phyloP scores from a whole-genome alignment of 2,888 invertebrate species.

The Zygogramma bicolorata region DNA sequence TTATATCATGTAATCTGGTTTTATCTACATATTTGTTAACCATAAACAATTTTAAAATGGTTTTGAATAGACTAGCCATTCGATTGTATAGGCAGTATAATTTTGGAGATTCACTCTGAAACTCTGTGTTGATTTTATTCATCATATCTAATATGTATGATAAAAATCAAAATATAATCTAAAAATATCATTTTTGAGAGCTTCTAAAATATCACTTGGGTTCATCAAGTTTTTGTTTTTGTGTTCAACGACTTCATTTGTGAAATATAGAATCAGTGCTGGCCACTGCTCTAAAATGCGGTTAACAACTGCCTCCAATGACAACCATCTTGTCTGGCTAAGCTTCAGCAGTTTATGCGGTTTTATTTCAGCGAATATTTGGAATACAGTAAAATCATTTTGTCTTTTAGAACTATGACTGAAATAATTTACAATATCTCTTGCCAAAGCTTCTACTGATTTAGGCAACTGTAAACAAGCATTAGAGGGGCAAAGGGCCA shows the following conservation, averaged over 20 bases:
- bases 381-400: constrained; percentile 50
- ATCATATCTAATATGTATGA: constrained; percentile 36
- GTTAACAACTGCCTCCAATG: constrained; percentile 33
- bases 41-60: constrained; percentile 29
- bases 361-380: constrained; percentile 49
- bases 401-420: constrained; percentile 53
- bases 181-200: constrained; percentile 21
- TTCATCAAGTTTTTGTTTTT: not conserved
- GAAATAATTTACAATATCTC: constrained; percentile 52
- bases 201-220: not conserved
- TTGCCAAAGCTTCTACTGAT: constrained; percentile 47
- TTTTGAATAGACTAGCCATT: not conserved
- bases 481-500: constrained; percentile 50
- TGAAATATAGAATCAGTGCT: constrained; percentile 19
- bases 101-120: constrained; percentile 27
- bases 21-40: constrained; percentile 30
- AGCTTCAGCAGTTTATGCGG: constrained; percentile 52
- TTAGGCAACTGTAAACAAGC: constrained; percentile 50
- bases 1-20: constrained; percentile 16
- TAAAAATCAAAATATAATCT: constrained; percentile 39
- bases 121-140: constrained; percentile 39
- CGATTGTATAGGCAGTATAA: constrained; percentile 18
- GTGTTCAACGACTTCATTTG: constrained; percentile 27
- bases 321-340: constrained; percentile 56
- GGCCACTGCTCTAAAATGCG: constrained; percentile 18